Conservation (phyloP, 2,113 vertebrate species). For the Octodon degus region DNA sequence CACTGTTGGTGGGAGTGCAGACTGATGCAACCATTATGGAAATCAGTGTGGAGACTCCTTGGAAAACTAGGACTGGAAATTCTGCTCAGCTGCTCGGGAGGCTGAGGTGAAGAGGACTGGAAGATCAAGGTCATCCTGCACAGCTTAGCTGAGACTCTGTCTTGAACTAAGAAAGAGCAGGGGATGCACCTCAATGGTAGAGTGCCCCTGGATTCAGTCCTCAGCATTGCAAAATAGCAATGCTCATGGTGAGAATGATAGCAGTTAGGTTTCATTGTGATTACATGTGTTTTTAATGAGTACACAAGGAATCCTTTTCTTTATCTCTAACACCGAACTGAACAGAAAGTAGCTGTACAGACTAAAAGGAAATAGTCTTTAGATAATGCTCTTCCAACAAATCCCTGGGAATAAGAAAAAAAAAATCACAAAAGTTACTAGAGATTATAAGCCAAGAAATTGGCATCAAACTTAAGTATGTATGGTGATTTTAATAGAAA, state of each 20-base stretch:
- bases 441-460: background rate
- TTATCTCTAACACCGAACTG: background rate
- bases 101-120: background rate
- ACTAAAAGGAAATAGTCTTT: constrained; percentile 5
- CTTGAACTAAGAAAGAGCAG: background rate
- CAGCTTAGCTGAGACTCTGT: background rate
- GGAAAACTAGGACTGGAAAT: too few relatives aligned
- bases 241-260: background rate
- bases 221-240: background rate
- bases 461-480: background rate
- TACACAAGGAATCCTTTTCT: background rate
- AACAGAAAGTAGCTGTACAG: background rate
- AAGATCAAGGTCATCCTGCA: background rate
- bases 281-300: background rate
- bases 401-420: background rate
- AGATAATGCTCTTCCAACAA: background rate
- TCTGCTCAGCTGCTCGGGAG: background rate
- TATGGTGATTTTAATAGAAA: background rate
- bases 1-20: too few relatives aligned
- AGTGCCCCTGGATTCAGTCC: background rate
- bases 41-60: too few relatives aligned
- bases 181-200: background rate
- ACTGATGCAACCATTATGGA: too few relatives aligned
- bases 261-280: background rate
- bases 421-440: background rate